Evolutionary conservation across 1,140 invertebrate species (phyloP), one percentile per base, ranked within the genome.

Genomic region (Rhynchophorus ferrugineus): DNA sequence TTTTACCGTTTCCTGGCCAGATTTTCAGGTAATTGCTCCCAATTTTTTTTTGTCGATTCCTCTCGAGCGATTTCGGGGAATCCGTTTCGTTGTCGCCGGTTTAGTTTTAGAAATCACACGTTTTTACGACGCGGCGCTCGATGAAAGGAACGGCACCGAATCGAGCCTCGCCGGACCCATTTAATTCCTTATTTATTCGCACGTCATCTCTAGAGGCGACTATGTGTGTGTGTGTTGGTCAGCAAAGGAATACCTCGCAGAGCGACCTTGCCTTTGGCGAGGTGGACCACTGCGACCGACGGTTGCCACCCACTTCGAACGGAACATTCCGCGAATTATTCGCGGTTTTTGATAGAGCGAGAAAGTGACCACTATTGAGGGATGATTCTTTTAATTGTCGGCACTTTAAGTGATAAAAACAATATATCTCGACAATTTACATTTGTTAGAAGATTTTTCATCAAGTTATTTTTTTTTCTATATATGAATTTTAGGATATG

Each of bases 1-100:
- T 69, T 69, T 58, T 65, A 68, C 49, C 63, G 66, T 56, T 69
- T 69, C 61, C 65, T 68, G 57, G 66, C 68, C 61, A 66, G 68
- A 64, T 69, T 69, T 51, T 69, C 68, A 67, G 68, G 68, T 69
- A 57, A 67, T 62, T 66, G 56, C 57, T 58, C 56, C 48, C 42
- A 44, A 5, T 17, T 41, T 41, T 41, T 20, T 18, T 39, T 39
- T 29, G 24, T 29, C n/a, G n/a, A n/a, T n/a, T n/a, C n/a, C n/a
- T n/a, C n/a, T n/a, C n/a, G n/a, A n/a, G n/a, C n/a, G n/a, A n/a
- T n/a, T n/a, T n/a, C n/a, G n/a, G n/a, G n/a, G n/a, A n/a, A n/a
- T n/a, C n/a, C n/a, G n/a, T 29, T 6, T 11, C 5, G 24, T 29
- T 29, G 5, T 29, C 24, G 11, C 11, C 24, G 24, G 11, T 5